Base-by-base conservation (phyloP, 2,888 invertebrate species). In the Anaspis maculata region DNA sequence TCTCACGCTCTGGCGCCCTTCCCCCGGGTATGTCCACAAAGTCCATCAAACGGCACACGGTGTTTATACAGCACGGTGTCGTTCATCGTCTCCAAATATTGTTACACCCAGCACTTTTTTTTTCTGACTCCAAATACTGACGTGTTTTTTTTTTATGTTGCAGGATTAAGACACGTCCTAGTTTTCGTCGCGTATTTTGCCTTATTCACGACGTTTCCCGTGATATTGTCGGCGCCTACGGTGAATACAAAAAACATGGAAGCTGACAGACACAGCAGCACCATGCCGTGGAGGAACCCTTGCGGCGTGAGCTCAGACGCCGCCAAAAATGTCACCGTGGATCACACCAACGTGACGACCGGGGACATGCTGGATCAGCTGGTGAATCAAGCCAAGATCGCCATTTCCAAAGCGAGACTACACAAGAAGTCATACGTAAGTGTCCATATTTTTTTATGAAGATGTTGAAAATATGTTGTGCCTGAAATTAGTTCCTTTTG, bases 391-490 rank as follows among this genome's bases (percentile, higher is more conserved):
- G 67, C 70, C 13, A 62, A 57, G 42, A 66, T 59, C 11, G 69
- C 70, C n/a, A 52, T 64, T 5, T 51, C 49, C 42, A 61, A 67
- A 34, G 69, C 69, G 3, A 52, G 64, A 34, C 45, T 52, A 32
- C 68, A 68, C 51, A 61, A 64, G 38, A 64, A 67, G 6, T 55
- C 62, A 41, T 71, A 66, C 46, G 73, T 73, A 58, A 72, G 72
- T 72, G 45, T 15, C 24, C 27, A 10, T 19, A 10, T 15, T 32
- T 19, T 19, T 19, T n/a, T n/a, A n/a, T n/a, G n/a, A n/a, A n/a
- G n/a, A n/a, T n/a, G n/a, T n/a, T n/a, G n/a, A n/a, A n/a, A n/a
- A n/a, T n/a, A n/a, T n/a, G n/a, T n/a, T n/a, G n/a, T n/a, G n/a
- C n/a, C n/a, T n/a, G n/a, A n/a, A n/a, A n/a, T n/a, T n/a, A n/a